Evolutionary conservation across 2,113 vertebrate species (phyloP), one percentile per base, ranked within the genome.

Genomic region (Campylorhamphus procurvoides): DNA sequence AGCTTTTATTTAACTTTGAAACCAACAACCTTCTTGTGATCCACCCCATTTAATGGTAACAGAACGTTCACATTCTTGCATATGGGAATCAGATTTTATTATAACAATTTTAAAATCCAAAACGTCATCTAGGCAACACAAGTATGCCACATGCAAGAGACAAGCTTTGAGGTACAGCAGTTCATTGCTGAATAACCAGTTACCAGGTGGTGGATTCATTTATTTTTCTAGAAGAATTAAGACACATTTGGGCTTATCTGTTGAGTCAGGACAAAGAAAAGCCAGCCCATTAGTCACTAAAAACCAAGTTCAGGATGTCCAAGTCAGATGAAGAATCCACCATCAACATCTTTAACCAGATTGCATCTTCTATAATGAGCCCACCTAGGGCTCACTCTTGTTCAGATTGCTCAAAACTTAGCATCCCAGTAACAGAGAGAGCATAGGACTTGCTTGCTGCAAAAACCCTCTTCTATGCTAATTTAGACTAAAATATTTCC

Each of bases 401-500:
- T 42, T 86, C 47, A 59, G 10, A 22, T 72, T 60, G 24, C 22
- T 79, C 37, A 52, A 13, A 47, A 62, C 8, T 22, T 52, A 80
- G 6, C 10, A 55, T 18, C 39, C 24, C n/a, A n/a, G 1, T 67
- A 69, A 42, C 12, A 82, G 0, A 5, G 5, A 49, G 14, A 60
- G 15, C 16, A 55, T 0, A 4, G 1, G 10, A 37, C 15, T 52
- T 86, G 13, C 12, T 39, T 7, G 33, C 7, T 44, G 35, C 14
- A 68, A 44, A 81, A 75, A 22, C 11, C 22, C n/a, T 74, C 29
- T 12, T 52, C 67, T 53, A 59, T 12, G 33, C 18, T 47, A 50
- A 12, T 60, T 89, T 37, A 73, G 27, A 12, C 12, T 49, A 55
- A 52, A 50, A 25, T 56, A 87, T 59, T 80, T 68, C 14, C 25